Percentiles rank a stretch among this genome's conserved stretches.
phyloP scores from a whole-genome alignment of 2,113 vertebrate genomes.

The Anarrhichthys ocellatus region DNA sequence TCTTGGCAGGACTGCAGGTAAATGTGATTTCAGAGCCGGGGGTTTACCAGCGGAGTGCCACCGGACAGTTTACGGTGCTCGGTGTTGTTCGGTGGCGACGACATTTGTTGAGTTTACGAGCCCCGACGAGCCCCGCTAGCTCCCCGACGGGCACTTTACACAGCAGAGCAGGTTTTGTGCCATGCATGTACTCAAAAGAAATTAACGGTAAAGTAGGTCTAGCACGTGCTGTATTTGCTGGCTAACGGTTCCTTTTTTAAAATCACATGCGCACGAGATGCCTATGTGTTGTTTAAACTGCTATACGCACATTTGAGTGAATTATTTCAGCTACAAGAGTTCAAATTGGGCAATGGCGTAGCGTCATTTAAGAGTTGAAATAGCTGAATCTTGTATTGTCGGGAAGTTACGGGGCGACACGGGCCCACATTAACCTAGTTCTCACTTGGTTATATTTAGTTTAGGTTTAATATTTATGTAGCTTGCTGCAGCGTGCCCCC shows the following conservation, averaged over 20 bases:
- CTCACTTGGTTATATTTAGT: conserved; percentile 58
- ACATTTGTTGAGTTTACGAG: conserved; percentile 35
- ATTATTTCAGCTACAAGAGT: not conserved
- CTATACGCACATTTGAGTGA: conserved; percentile 1
- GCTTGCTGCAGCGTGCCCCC: conserved; percentile 58
- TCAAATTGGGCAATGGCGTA: not conserved
- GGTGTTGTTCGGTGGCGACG: conserved; percentile 2
- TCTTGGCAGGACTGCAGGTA: conserved; percentile 84
- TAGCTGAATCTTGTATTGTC: conserved; percentile 4
- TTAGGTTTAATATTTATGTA: conserved; percentile 61
- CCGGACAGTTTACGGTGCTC: conserved; percentile 61
- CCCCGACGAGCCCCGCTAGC: conserved; percentile 1
- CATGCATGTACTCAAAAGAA: not conserved
- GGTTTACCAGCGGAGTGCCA: conserved; percentile 44
- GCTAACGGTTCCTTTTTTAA: conserved; percentile 10
- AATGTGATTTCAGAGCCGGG: conserved; percentile 14
- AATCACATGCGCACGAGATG: not conserved
- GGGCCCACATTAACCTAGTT: conserved; percentile 45
- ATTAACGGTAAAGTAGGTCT: conserved; percentile 27
- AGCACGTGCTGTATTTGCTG: not conserved
- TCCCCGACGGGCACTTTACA: not conserved
- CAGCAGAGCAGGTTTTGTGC: not conserved
- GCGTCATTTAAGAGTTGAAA: not conserved
- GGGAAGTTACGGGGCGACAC: conserved; percentile 38
- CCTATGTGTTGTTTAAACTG: not conserved